These are phyloP conservation scores for Drosophila arizonae DNA, from an alignment of 1,140 invertebrate species.

Conservation along the genomic window DNA sequence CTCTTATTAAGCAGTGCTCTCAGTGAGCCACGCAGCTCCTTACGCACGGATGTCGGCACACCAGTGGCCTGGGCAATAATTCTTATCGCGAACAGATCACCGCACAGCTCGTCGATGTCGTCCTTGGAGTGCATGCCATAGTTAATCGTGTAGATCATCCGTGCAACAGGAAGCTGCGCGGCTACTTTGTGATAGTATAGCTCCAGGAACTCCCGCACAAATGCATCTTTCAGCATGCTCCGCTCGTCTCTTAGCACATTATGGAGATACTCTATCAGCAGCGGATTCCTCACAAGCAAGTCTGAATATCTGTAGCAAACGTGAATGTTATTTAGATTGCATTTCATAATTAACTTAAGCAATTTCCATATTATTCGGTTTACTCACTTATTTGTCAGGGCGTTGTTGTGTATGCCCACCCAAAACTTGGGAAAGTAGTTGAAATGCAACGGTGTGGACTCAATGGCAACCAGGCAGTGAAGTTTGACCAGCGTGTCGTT, in stretches of 20 bases:
- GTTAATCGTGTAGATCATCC: constrained; percentile 80
- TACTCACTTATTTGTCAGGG: constrained; percentile 76
- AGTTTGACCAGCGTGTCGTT: constrained; percentile 80
- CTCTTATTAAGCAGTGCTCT: constrained; percentile 72
- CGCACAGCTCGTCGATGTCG: constrained; percentile 80
- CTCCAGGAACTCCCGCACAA: constrained; percentile 79
- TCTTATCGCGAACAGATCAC: constrained; percentile 81
- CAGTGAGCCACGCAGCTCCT: constrained; percentile 74
- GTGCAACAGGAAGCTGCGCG: constrained; percentile 70
- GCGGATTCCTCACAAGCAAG: constrained; percentile 70
- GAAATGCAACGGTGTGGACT: constrained; percentile 79
- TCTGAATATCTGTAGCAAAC: constrained; percentile 69
- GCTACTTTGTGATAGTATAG: constrained; percentile 80
- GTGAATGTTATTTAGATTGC: neutral
- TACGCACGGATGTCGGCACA: constrained; percentile 74
- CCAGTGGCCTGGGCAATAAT: constrained; percentile 79
- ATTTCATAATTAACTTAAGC: neutral
- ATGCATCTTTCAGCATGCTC: constrained; percentile 75
- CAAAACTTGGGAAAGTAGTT: constrained; percentile 82
- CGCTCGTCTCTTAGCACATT: constrained; percentile 74
- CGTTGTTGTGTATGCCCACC: constrained; percentile 82
- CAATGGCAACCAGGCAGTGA: constrained; percentile 79
- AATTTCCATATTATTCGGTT: neutral
- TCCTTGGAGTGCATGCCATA: constrained; percentile 82
- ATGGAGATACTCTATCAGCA: constrained; percentile 79